Base-by-base conservation (phyloP, 2,888 invertebrate species). In the Lomographa bimaculata region DNA sequence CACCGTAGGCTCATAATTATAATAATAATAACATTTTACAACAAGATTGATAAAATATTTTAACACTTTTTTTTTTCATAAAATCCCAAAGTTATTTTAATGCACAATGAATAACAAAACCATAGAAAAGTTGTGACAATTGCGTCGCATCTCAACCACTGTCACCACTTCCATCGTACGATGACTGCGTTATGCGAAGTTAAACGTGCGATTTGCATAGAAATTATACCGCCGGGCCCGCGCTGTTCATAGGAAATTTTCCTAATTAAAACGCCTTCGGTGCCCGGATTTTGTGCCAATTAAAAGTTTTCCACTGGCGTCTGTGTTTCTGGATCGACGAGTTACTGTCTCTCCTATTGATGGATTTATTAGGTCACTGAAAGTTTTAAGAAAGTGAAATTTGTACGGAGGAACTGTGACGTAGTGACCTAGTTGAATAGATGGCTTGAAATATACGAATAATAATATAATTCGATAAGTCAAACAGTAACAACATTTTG, bases 171-270 rank as follows among this genome's bases (percentile, higher is more conserved):
- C 12, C 17, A 42, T 9, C 54, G 61, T 53, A 51, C 42, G 32
- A 26, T 23, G 16, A 23, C 26, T 39, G 39, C 32, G 34, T 45
- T 79, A 79, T 78, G 72, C 75, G 73, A 83, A 86, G 79, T 84
- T 86, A 84, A 85, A 85, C 74, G 84, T 74, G 74, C 70, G 77
- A 89, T 89, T 89, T 86, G 85, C 87, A 89, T 87, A 77, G 85
- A 86, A 85, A 87, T 89, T 85, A 89, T 89, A 84, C 79, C 72
- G 73, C 36, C 47, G 39, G n/a, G 79, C 75, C 74, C 75, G 79
- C 77, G 80, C 76, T 81, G 85, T 83, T 82, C 84, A 82, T 85
- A 72, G 82, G 78, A 84, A 86, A 86, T 79, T 84, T 84, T 82
- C 79, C 84, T 86, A 86, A 86, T 86, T 86, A 86, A 85, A 86